These are phyloP conservation scores for Acanthosoma haemorrhoidale DNA, from an alignment of 2,888 invertebrate species.

Conservation along the genomic window DNA sequence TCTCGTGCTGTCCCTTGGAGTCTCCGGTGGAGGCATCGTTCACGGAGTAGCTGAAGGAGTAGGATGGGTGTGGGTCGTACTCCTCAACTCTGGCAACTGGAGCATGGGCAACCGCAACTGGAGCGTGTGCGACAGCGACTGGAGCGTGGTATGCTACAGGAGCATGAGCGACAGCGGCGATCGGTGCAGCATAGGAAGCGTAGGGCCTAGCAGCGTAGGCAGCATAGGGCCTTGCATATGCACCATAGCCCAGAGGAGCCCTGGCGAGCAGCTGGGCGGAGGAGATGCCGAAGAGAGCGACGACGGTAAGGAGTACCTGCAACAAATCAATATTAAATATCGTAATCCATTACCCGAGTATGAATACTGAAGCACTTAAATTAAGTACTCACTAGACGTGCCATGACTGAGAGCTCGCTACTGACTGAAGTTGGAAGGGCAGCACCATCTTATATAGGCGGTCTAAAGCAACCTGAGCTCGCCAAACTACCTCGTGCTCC, in stretches of 20 bases:
- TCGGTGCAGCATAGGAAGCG: background rate
- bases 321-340: background rate
- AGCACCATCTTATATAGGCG: background rate
- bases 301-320: background rate
- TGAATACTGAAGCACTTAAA: too few species aligned
- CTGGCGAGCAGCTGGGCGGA: background rate
- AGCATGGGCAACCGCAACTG: background rate
- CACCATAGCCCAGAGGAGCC: background rate
- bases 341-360: too few species aligned
- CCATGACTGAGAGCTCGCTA: background rate
- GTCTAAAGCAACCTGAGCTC: background rate
- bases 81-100: background rate
- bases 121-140: slow-evolving; percentile 1
- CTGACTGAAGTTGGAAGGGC: background rate
- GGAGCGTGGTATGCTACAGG: background rate
- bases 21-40: background rate
- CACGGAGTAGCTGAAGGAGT: background rate
- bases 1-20: background rate
- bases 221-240: slow-evolving; percentile 9
- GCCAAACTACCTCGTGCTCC: background rate
- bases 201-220: background rate
- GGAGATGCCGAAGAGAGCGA: background rate
- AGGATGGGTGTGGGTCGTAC: slow-evolving; percentile 4
- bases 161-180: slow-evolving; percentile 31
- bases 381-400: slow-evolving; percentile 16